Conservation (phyloP, 2,797 vertebrate species). For the Ctenosaura bakeri region DNA sequence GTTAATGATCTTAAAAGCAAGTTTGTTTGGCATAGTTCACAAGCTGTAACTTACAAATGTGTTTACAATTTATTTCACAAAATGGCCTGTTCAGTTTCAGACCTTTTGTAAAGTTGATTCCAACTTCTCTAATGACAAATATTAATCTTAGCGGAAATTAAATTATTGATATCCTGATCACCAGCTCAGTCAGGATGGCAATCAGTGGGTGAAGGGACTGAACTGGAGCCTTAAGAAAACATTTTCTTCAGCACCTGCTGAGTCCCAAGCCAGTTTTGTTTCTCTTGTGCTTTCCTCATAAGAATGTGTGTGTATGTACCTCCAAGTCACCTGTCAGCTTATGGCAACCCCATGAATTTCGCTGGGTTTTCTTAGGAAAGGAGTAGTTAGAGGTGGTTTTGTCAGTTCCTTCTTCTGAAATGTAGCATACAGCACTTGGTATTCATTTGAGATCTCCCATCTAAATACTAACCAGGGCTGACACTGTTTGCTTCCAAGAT, state of each 20-base stretch:
- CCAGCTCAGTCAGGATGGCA: background rate
- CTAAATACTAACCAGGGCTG: too few species aligned
- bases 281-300: background rate
- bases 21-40: background rate
- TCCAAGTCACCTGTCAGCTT: too few species aligned
- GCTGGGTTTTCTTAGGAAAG: too few species aligned
- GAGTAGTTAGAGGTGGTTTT: too few species aligned
- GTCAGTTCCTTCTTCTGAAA: too few species aligned
- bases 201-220: background rate
- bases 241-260: background rate
- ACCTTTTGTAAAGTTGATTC: background rate
- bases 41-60: background rate
- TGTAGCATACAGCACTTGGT: too few species aligned
- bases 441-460: too few species aligned
- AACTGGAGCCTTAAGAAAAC: background rate
- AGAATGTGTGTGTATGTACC: too few species aligned
- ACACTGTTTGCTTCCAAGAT: too few species aligned
- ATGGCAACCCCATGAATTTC: too few species aligned
- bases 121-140: background rate
- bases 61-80: background rate
- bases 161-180: background rate
- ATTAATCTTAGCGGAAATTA: background rate
- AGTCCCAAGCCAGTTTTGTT: background rate
- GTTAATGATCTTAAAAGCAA: conserved; percentile 10
- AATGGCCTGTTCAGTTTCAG: background rate